phyloP scores from a whole-genome alignment of 2,797 vertebrate genomes.

The Megaceryle alcyon region DNA sequence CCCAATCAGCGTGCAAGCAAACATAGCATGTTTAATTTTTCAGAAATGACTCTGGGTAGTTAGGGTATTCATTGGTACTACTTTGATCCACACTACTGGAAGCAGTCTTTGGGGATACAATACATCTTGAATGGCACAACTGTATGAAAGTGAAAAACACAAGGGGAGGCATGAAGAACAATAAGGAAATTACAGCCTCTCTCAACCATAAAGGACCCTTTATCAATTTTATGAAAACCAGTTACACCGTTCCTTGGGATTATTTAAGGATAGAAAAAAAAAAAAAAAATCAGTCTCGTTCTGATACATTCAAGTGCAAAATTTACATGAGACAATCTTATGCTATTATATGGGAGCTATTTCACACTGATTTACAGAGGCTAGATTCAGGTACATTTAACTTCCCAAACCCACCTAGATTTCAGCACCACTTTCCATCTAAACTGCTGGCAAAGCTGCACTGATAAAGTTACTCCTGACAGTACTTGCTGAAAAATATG shows the following conservation, averaged over 20 bases:
- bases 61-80: constrained; percentile 28
- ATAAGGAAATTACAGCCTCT: constrained; percentile 59
- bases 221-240: constrained; percentile 50
- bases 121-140: constrained; percentile 76
- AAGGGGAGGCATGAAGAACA: constrained; percentile 52
- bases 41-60: constrained; percentile 66
- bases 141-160: constrained; percentile 64
- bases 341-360: not conserved
- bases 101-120: constrained; percentile 64
- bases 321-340: constrained; percentile 21
- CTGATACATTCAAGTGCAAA: constrained; percentile 69
- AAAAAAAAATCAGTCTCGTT: constrained; percentile 62
- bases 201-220: constrained; percentile 54
- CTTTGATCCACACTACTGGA: constrained; percentile 67
- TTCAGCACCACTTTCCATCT: constrained; percentile 26
- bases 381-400: not conserved
- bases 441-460: not conserved
- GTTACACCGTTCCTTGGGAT: constrained; percentile 73
- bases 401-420: not conserved
- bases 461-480: not conserved
- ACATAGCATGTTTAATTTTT: constrained; percentile 74
- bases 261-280: constrained; percentile 74
- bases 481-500: not conserved
- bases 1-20: constrained; percentile 80
- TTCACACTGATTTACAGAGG: constrained; percentile 1